phyloP scores from a whole-genome alignment of 2,113 vertebrate species.

The Ochotona curzoniae region DNA sequence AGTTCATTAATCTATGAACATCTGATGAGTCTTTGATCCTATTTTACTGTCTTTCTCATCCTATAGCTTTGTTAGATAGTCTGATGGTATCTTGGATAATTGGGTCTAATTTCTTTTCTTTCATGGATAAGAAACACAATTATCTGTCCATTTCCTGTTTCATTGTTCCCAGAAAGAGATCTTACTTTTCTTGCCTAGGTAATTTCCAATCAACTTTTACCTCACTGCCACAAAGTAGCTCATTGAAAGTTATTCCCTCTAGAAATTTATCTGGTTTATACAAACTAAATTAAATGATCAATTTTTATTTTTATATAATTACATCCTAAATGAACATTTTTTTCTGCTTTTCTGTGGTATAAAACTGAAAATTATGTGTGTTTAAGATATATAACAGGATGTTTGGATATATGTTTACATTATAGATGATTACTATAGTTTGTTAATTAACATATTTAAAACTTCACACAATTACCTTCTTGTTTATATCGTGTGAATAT shows the following conservation, averaged over 20 bases:
- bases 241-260: not conserved
- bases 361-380: not conserved
- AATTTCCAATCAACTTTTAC: not conserved
- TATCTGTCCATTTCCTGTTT: not conserved
- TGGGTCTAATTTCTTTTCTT: not conserved
- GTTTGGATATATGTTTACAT: not conserved
- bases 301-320: not conserved
- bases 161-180: not conserved
- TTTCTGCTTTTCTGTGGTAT: not conserved
- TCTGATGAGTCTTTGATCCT: not conserved
- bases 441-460: not conserved
- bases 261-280: not conserved
- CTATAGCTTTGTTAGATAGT: too few species aligned
- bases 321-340: not conserved
- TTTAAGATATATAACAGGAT: not conserved
- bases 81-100: not conserved
- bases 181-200: not conserved
- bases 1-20: fast-evolving
- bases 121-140: not conserved
- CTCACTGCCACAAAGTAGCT: not conserved
- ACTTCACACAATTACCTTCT: not conserved
- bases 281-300: not conserved
- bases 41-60: not conserved
- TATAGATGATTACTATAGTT: not conserved
- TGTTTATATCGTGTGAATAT: not conserved